Percentiles rank a stretch among this genome's conserved stretches.
These are phyloP conservation scores for Orthosia gracilis DNA, from an alignment of 2,888 invertebrate species.

Conservation along the genomic window DNA sequence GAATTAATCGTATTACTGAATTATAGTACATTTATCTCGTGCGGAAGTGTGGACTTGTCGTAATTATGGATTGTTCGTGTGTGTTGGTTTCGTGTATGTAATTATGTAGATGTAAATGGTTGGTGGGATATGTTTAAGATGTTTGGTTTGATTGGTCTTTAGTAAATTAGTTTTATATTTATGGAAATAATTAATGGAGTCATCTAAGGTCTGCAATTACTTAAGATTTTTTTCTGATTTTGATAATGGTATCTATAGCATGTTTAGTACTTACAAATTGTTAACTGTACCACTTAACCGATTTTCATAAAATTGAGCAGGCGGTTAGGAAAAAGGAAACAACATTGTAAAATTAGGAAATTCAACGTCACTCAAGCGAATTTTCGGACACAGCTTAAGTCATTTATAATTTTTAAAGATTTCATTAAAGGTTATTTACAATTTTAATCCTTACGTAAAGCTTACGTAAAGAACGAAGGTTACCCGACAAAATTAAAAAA, in stretches of 20 bases:
- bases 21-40: conserved; percentile 30
- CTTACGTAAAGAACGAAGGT: conserved; percentile 20
- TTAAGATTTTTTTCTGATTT: no score
- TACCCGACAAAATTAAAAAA: conserved; percentile 56
- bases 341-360: no score
- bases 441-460: conserved; percentile 13
- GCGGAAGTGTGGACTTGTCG: conserved; percentile 2
- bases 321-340: no score
- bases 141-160: background rate
- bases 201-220: no score
- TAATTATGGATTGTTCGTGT: background rate
- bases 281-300: no score
- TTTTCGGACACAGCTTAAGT: background rate
- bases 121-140: no score
- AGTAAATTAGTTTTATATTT: background rate
- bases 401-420: background rate
- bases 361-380: background rate
- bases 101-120: background rate
- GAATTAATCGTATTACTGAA: conserved; percentile 42
- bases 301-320: no score
- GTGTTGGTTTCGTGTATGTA: background rate
- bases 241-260: no score
- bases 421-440: background rate
- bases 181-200: background rate
- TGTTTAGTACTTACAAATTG: no score